Conservation (phyloP, 1,140 invertebrate species). For the Chlorops oryzae region DNA sequence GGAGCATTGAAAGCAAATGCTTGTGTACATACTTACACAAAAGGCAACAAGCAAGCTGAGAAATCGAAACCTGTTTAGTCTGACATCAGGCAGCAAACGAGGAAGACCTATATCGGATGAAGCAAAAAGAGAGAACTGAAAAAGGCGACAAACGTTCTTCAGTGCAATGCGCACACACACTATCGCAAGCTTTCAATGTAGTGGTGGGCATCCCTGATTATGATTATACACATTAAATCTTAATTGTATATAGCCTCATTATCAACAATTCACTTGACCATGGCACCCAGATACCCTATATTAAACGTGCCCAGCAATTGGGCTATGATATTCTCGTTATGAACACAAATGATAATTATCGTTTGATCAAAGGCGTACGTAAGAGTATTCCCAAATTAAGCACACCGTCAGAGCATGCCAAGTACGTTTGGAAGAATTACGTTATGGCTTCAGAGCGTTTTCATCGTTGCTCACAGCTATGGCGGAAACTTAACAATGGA, state of each 20-base stretch:
- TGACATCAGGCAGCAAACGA: too few relatives aligned
- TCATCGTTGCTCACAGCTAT: slow-evolving; percentile 71
- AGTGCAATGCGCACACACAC: too few relatives aligned
- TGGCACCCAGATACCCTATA: slow-evolving; percentile 71
- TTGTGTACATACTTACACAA: too few relatives aligned
- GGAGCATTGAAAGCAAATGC: too few relatives aligned
- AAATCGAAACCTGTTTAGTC: too few relatives aligned
- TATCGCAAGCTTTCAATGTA: too few relatives aligned
- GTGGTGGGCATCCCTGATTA: too few relatives aligned
- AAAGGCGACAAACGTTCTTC: too few relatives aligned
- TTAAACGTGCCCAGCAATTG: slow-evolving; percentile 56
- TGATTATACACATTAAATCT: background rate
- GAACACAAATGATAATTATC: slow-evolving; percentile 68
- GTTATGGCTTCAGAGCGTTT: slow-evolving; percentile 56
- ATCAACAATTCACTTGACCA: slow-evolving; percentile 69
- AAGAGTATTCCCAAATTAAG: slow-evolving; percentile 48
- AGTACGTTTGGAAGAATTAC: slow-evolving; percentile 64
- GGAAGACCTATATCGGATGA: too few relatives aligned
- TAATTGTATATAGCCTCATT: slow-evolving; percentile 56
- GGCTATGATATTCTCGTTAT: slow-evolving; percentile 67
- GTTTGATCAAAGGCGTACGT: slow-evolving; percentile 38
- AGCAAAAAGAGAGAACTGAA: too few relatives aligned
- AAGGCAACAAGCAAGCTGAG: too few relatives aligned
- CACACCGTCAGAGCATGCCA: slow-evolving; percentile 57
- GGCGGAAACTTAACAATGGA: slow-evolving; percentile 60